Percentiles rank a stretch among this genome's conserved stretches.
Evolutionary conservation across 2,888 invertebrate genomes (phyloP).

Genomic region (Scaptomyza tumidula): DNA sequence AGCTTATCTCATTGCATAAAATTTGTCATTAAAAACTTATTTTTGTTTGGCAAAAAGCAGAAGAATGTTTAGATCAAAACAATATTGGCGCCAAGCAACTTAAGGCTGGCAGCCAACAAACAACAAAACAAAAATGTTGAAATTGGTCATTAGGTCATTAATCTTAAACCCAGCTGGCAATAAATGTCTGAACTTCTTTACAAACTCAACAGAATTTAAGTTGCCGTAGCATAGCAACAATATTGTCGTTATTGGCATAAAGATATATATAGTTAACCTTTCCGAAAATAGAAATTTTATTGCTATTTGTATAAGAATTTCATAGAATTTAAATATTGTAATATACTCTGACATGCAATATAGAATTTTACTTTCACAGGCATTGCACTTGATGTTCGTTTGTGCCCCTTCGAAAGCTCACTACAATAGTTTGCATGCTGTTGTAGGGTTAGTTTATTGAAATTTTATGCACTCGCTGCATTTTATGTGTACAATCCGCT

Average conservation of each 20-base stretch:
- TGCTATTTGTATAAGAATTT: neutral
- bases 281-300: neutral
- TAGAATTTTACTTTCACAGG: neutral
- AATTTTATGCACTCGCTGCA: conserved; percentile 47
- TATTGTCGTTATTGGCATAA: neutral
- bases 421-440: conserved; percentile 21
- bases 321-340: neutral
- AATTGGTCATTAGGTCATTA: neutral
- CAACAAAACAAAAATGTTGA: neutral
- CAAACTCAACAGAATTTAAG: neutral
- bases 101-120: neutral
- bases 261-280: neutral
- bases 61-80: neutral
- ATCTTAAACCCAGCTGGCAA: too few relatives aligned
- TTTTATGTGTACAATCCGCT: conserved; percentile 17
- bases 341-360: conserved; percentile 9
- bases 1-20: too few relatives aligned
- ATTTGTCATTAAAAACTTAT: neutral
- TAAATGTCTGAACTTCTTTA: too few relatives aligned
- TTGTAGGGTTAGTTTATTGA: conserved; percentile 26
- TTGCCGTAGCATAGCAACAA: neutral
- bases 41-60: neutral
- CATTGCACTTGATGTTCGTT: neutral
- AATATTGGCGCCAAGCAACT: neutral
- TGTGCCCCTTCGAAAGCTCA: neutral